phyloP scores from a whole-genome alignment of 2,888 invertebrate species.

The Spodoptera littoralis region DNA sequence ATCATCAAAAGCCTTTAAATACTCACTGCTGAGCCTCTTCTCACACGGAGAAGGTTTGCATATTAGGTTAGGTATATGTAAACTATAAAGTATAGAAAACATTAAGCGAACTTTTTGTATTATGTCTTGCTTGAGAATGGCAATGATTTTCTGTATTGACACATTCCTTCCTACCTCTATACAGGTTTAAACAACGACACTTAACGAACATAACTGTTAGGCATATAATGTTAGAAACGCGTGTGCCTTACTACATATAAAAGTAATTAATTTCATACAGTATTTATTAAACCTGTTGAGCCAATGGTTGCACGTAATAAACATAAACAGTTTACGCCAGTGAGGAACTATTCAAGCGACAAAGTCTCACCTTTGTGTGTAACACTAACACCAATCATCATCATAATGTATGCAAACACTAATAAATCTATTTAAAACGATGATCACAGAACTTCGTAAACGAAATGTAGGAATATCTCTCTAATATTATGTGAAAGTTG shows the following conservation, averaged over 20 bases:
- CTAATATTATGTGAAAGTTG: conserved; percentile 22
- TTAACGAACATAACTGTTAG: background rate
- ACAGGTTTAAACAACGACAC: background rate
- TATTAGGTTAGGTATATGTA: conserved; percentile 18
- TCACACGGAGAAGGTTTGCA: conserved; percentile 2
- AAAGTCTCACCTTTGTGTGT: conserved; percentile 19
- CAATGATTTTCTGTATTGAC: conserved; percentile 10
- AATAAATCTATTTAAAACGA: conserved; percentile 30
- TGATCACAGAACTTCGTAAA: conserved; percentile 17
- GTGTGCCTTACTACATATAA: no score
- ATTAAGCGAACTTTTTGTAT: conserved; percentile 19
- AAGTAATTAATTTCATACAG: no score
- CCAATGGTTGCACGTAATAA: conserved; percentile 12
- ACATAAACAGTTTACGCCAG: conserved; percentile 19
- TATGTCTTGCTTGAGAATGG: conserved; percentile 1
- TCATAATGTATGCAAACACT: conserved; percentile 20
- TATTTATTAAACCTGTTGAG: background rate
- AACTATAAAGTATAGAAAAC: conserved; percentile 11
- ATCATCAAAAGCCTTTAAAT: no score
- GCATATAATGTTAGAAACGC: no score
- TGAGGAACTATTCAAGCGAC: conserved; percentile 16
- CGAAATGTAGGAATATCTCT: conserved; percentile 8
- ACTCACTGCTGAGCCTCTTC: no score
- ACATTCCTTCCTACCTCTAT: no score
- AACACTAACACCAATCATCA: conserved; percentile 16